Evolutionary conservation across 2,113 vertebrate genomes (phyloP), one percentile per base, ranked within the genome.

Genomic region (Boulengeromyrus knoepffleri): DNA sequence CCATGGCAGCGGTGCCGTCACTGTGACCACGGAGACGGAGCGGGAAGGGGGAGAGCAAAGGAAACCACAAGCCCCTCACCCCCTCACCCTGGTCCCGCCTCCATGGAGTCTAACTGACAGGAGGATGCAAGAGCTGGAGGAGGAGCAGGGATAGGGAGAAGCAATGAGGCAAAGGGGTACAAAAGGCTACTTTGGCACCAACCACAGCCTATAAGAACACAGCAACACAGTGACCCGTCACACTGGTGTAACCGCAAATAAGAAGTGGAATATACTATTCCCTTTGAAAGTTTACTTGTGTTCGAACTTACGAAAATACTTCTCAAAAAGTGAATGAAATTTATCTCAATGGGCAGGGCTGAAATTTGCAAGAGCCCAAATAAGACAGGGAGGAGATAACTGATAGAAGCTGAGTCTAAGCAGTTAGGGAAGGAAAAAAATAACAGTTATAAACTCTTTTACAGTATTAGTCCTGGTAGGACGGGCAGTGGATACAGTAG

Each of bases 1-100:
- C 94, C 94, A 94, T 95, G 92, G 94, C 93, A 92, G 92, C 91
- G 93, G 94, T 94, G 93, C 94, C 88, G 95, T 95, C 94, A 90
- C 91, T 85, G 53, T 90, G 87, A 66, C 85, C 93, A 92, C 93
- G 93, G 93, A 94, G 92, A 94, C 92, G 77, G 27, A 91, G 87
- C 89, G 87, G 70, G 89, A 74, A 50, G 86, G n/a, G 85, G 89
- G 91, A 90, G 91, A 92, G 50, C 45, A 92, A 92, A 89, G 90
- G 42, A 9, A 56, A 24, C 90, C 50, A 1, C 88, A 62, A 88
- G 88, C 77, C 89, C 90, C 88, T 24, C 45, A 88, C 46, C 88
- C 85, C 42, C 74, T 80, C 24, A 46, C 21, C 36, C n/a, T 47
- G n/a, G 46, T 66, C 77, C 47, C 89, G 80, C 53, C 83, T 53